Base-by-base conservation (phyloP, 2,113 vertebrate species). In the Mastomys coucha region DNA sequence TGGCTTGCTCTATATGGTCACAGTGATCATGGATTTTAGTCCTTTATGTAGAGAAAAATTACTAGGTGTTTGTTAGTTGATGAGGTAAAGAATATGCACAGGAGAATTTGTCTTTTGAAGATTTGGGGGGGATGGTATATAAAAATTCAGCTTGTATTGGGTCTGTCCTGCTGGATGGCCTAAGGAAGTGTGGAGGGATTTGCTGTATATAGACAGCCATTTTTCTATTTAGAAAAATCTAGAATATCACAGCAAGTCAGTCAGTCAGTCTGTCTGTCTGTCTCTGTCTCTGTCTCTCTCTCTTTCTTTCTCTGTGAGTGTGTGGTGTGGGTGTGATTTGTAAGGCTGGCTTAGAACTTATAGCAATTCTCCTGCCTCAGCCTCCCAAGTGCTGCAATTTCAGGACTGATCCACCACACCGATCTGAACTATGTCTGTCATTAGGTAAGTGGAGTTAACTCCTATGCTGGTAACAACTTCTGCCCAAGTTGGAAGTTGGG, bases 191-290 rank as follows among this genome's bases (percentile, higher is more conserved):
- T 73, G 19, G 39, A 39, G 67, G 58, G 78, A 16, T 92, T 33
- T 53, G 39, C 63, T 91, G 33, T 1, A 0, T 63, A 58, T 87
- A 9, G 45, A 45, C 80, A 86, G 87, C 1, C 10, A 28, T 53
- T 94, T 87, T 91, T 88, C n/a, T 91, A 14, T 65, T 96, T 84
- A 80, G 84, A 31, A 95, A 77, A 93, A 45, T 33, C 56, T 73
- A 60, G 60, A 89, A 24, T 31, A 17, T 96, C 95, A 72, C 42
- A 39, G 39, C 69, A 73, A 73, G 76, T 69, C 5, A 31, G 31
- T 69, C 11, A 16, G 20, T 67, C 65, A 12, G 11, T 67, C 24
- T 65, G 9, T 65, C 31, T 67, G 12, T 69, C 31, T 69, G 31
- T 69, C 10, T 67, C 12, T 69, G 31, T 42, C 2, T 65, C 28